Base-by-base conservation (phyloP, 2,888 invertebrate species). In the Scaptodrosophila latifasciaeformis region DNA sequence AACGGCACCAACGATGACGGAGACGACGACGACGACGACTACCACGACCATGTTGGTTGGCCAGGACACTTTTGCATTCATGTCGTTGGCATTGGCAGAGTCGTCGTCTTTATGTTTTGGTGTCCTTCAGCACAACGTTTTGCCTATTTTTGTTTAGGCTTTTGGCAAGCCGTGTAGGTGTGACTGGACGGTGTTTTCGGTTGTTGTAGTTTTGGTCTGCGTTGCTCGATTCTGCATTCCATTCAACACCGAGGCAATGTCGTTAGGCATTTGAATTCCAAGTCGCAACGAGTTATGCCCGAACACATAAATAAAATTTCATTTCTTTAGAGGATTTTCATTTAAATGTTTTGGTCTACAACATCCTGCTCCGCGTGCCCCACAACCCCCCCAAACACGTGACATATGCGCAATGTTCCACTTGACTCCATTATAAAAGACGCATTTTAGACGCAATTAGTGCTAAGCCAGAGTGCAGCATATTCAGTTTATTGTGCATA, bases 31-130 rank as follows among this genome's bases (percentile, higher is more conserved):
- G 42, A 42, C 30, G 45, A 29, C 65, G 59, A 65, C 70, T 67
- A 74, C 70, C 67, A 6, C 27, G 27, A 27, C 27, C 5, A 65
- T n/a, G n/a, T n/a, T n/a, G n/a, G n/a, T n/a, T n/a, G n/a, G n/a
- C n/a, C n/a, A n/a, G n/a, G n/a, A n/a, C n/a, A n/a, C n/a, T 70
- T 64, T 24, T 62, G 67, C 51, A 71, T 71, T 77, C 78, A 77
- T 46, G 45, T 31, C 19, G 44, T 39, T 45, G 43, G n/a, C 18
- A 50, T 43, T 15, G 51, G 59, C 35, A 53, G 30, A 39, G 40
- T 43, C 43, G 49, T 50, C 59, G 39, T 21, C 42, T 43, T 39
- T 50, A 49, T 66, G 60, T 55, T 55, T 48, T 63, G 60, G 60
- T 67, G 60, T 60, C 67, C 67, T 66, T 66, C 60, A 63, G 24